Evolutionary conservation across 2,113 vertebrate species (phyloP).

Genomic region (Cariama cristata): DNA sequence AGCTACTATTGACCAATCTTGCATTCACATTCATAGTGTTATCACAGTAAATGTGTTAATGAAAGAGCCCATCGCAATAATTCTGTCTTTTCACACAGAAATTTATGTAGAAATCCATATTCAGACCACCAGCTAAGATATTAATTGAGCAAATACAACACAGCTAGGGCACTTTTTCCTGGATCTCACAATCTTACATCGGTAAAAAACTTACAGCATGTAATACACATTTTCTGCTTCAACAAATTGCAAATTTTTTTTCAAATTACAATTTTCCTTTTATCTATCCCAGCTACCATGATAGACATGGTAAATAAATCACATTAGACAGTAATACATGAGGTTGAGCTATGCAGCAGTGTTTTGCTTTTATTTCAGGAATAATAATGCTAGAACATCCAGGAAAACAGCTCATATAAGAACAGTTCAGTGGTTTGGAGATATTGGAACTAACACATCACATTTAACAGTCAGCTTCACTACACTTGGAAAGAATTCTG

Average conservation of each 20-base stretch:
- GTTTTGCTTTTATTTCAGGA: conserved; percentile 87
- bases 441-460: conserved; percentile 74
- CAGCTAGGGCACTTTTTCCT: background rate
- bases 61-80: background rate
- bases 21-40: background rate
- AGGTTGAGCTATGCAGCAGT: conserved; percentile 75
- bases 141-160: background rate
- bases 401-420: conserved; percentile 83
- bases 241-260: background rate
- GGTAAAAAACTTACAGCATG: background rate
- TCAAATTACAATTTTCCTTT: background rate
- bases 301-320: conserved; percentile 13
- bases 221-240: background rate
- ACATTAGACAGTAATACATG: conserved; percentile 3
- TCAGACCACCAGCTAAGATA: background rate
- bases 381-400: conserved; percentile 82
- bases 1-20: background rate
- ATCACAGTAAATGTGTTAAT: background rate
- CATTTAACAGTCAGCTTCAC: conserved; percentile 36
- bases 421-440: conserved; percentile 84
- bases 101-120: background rate
- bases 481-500: background rate
- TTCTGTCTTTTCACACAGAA: background rate
- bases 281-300: background rate
- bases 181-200: background rate